Evolutionary conservation across 2,113 vertebrate genomes (phyloP).

Genomic region (Atractosteus spatula): DNA sequence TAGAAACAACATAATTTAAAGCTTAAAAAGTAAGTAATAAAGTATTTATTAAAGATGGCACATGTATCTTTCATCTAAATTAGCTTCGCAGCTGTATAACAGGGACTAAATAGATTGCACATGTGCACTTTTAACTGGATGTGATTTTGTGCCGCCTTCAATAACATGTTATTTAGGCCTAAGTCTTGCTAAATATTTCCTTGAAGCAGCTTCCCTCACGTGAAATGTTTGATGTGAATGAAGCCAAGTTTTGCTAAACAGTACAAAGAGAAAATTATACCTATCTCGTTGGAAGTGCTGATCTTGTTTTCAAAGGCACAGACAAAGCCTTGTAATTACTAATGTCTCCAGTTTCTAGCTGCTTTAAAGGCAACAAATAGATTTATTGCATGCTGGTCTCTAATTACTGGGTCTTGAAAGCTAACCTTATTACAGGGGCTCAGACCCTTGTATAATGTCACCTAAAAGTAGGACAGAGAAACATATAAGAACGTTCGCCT

Average conservation of each 20-base stretch:
- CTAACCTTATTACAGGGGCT: neutral
- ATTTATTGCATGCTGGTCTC: neutral
- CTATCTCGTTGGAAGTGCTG: constrained; percentile 10
- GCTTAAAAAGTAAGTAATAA: no score
- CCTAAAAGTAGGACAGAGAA: no score
- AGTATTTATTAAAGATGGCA: no score
- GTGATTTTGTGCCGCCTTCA: no score
- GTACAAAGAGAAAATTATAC: neutral
- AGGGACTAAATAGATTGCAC: no score
- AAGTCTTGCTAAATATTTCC: neutral
- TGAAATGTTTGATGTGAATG: neutral
- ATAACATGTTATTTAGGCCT: no score
- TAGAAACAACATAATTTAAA: no score
- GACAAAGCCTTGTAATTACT: constrained; percentile 6
- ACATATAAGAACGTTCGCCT: no score
- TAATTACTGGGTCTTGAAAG: constrained; percentile 4
- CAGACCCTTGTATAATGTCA: no score
- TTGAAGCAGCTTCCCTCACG: neutral
- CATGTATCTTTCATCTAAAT: no score
- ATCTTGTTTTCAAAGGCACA: neutral
- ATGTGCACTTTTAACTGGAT: no score
- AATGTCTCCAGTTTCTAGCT: constrained; percentile 2
- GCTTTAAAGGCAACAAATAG: constrained; percentile 13
- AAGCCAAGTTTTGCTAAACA: neutral
- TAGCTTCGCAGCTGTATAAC: no score